Percentiles rank a stretch among this genome's conserved stretches.
Evolutionary conservation across 2,888 invertebrate species (phyloP).

Genomic region (Lasius platythorax): DNA sequence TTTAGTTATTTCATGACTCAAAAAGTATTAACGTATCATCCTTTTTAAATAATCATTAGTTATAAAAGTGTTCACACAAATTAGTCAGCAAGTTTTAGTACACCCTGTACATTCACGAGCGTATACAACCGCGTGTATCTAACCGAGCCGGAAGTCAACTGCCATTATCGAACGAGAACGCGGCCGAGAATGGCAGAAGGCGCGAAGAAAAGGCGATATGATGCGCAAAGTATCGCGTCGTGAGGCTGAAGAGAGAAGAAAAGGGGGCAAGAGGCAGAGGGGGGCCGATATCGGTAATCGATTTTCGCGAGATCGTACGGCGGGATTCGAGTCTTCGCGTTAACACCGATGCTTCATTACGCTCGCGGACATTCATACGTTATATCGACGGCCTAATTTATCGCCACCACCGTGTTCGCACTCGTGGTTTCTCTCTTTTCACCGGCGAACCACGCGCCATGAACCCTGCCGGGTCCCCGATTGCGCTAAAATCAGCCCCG

Average conservation of each 20-base stretch:
- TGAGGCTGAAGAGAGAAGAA: slow-evolving; percentile 28
- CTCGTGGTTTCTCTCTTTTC: slow-evolving; percentile 32
- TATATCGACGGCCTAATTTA: slow-evolving; percentile 71
- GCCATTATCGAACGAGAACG: slow-evolving; percentile 27
- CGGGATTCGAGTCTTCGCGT: slow-evolving; percentile 53
- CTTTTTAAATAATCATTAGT: not conserved
- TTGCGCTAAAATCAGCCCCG: slow-evolving; percentile 12
- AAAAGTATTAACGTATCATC: not conserved
- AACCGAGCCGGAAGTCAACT: slow-evolving; percentile 15
- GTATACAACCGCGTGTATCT: slow-evolving; percentile 32
- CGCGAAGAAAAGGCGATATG: slow-evolving; percentile 52
- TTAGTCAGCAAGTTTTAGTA: not conserved
- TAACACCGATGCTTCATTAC: slow-evolving; percentile 71
- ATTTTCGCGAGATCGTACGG: slow-evolving; percentile 69
- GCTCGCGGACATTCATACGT: slow-evolving; percentile 69
- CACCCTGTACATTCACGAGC: slow-evolving; percentile 17
- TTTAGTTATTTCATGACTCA: not conserved
- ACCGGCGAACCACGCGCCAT: not conserved
- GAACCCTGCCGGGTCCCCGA: not conserved
- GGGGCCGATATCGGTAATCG: slow-evolving; percentile 72
- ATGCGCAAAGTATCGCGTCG: slow-evolving; percentile 30
- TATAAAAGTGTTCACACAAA: not conserved
- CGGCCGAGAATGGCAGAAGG: slow-evolving; percentile 21
- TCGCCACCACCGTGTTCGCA: slow-evolving; percentile 38
- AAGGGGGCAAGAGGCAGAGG: slow-evolving; percentile 44